phyloP scores from a whole-genome alignment of 2,113 vertebrate genomes.

The Laticauda colubrina region DNA sequence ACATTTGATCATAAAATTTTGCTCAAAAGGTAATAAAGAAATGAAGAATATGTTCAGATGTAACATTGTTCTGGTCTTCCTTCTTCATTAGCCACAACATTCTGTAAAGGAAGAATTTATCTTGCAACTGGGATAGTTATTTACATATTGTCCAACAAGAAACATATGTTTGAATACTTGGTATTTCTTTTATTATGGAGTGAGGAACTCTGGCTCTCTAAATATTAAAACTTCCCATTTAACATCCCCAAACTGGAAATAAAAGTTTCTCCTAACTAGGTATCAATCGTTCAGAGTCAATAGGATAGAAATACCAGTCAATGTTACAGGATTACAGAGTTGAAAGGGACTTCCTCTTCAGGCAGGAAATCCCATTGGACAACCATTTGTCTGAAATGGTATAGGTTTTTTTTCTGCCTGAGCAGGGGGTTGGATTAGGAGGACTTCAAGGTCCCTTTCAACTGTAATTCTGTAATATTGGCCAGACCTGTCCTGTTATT shows the following conservation, averaged over 20 bases:
- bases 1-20: background rate
- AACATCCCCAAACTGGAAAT: background rate
- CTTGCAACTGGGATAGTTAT: background rate
- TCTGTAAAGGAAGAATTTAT: background rate
- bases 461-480: background rate
- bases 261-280: background rate
- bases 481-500: background rate
- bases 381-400: no score
- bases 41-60: background rate
- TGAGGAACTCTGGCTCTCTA: background rate
- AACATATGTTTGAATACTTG: background rate
- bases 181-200: background rate
- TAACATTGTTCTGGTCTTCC: background rate
- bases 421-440: no score
- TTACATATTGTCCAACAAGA: background rate
- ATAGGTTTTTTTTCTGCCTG: no score
- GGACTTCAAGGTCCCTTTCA: no score
- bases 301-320: background rate
- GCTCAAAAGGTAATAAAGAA: background rate
- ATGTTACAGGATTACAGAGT: no score
- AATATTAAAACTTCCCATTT: background rate
- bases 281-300: background rate
- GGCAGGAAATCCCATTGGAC: no score
- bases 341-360: no score
- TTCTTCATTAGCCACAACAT: background rate